Evolutionary conservation across 2,888 invertebrate genomes (phyloP).

Genomic region (Unio delphinus): DNA sequence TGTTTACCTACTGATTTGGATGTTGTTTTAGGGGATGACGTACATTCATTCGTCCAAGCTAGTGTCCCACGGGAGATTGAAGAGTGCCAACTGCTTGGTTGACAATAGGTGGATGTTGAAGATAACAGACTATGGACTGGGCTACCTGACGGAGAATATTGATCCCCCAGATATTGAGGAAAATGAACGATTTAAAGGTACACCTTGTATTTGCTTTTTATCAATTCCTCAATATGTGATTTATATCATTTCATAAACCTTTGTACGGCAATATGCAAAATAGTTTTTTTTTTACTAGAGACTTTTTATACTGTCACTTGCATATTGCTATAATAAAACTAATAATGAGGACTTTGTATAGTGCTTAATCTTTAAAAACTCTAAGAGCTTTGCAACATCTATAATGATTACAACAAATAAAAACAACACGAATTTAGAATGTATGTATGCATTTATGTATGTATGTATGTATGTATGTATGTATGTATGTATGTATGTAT

Average conservation of each 20-base stretch:
- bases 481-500: no score
- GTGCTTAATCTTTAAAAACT: no score
- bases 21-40: conserved; percentile 34
- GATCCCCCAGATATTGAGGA: conserved; percentile 16
- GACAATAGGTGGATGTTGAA: conserved; percentile 90
- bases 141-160: conserved; percentile 16
- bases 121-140: conserved; percentile 83
- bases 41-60: conserved; percentile 40
- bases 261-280: neutral
- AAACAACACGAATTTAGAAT: no score
- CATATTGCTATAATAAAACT: no score
- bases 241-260: neutral
- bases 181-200: conserved; percentile 41
- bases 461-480: no score
- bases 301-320: neutral
- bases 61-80: conserved; percentile 82
- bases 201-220: neutral
- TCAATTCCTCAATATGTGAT: neutral
- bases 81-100: conserved; percentile 87
- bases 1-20: no score
- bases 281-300: neutral
- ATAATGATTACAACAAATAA: no score
- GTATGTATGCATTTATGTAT: no score
- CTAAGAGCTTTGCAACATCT: no score
- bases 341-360: no score